These are phyloP conservation scores for Gila orcuttii DNA, from an alignment of 2,113 vertebrate genomes.

Conservation along the genomic window DNA sequence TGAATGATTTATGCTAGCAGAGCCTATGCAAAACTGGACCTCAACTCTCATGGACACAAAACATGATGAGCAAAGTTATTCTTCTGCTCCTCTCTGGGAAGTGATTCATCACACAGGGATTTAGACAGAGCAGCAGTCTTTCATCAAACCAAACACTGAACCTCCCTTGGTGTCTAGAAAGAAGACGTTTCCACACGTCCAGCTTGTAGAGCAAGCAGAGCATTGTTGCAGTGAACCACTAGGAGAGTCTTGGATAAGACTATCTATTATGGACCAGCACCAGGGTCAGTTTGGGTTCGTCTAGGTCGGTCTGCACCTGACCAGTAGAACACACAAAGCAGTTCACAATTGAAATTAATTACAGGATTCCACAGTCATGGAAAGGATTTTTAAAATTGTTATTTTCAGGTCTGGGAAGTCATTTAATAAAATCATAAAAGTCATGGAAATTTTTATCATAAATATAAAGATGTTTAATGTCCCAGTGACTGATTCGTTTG, in stretches of 20 bases:
- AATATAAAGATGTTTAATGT: too few relatives aligned
- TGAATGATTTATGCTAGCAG: background rate
- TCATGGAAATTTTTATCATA: too few relatives aligned
- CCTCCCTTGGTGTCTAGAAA: constrained; percentile 17
- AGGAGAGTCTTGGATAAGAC: constrained; percentile 11
- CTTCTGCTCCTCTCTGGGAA: constrained; percentile 13
- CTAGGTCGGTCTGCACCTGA: constrained; percentile 7
- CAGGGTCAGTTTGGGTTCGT: background rate
- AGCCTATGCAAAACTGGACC: background rate
- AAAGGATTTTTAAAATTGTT: background rate
- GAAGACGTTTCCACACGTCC: constrained; percentile 6
- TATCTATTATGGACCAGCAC: constrained; percentile 2
- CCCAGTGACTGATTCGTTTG: too few relatives aligned
- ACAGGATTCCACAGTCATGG: background rate
- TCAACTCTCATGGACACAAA: background rate
- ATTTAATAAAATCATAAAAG: background rate
- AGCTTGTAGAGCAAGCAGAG: background rate
- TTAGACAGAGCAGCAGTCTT: background rate
- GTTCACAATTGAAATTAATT: background rate
- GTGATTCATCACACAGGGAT: background rate
- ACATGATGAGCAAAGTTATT: constrained; percentile 15
- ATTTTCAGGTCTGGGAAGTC: background rate
- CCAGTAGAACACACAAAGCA: background rate
- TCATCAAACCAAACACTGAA: background rate
- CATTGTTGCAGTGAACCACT: constrained; percentile 34